Conservation (phyloP, 2,113 vertebrate species). For the Rafetus swinhoei region DNA sequence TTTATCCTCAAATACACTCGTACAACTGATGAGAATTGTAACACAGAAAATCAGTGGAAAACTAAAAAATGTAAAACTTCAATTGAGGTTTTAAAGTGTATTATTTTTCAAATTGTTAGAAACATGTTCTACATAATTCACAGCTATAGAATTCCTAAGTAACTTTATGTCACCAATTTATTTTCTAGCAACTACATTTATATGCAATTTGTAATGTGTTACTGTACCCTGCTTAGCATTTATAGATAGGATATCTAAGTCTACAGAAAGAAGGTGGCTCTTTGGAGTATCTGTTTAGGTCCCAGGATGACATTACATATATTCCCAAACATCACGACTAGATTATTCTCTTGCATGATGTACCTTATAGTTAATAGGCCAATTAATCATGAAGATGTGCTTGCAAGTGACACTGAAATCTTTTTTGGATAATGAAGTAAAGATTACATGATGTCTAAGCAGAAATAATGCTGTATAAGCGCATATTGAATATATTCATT, state of each 20-base stretch:
- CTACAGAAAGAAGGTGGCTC: conserved; percentile 18
- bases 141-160: conserved; percentile 8
- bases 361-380: conserved; percentile 71
- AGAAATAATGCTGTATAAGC: conserved; percentile 47
- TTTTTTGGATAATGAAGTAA: conserved; percentile 70
- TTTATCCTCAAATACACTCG: not conserved
- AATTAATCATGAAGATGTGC: conserved; percentile 71
- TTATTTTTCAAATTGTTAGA: conserved; percentile 12
- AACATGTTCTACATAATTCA: conserved; percentile 21
- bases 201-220: conserved; percentile 19
- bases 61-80: not conserved
- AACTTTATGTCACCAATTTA: conserved; percentile 9
- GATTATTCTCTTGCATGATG: conserved; percentile 47
- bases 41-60: not conserved
- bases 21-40: not conserved
- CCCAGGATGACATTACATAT: conserved; percentile 40
- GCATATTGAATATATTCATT: conserved; percentile 51
- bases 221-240: conserved; percentile 35
- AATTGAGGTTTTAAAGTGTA: not conserved
- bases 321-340: conserved; percentile 46
- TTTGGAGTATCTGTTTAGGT: conserved; percentile 40
- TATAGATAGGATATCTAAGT: conserved; percentile 24
- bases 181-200: conserved; percentile 47
- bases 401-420: conserved; percentile 65
- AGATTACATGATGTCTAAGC: conserved; percentile 62